Evolutionary conservation across 2,113 vertebrate genomes (phyloP).

Genomic region (Probosciger aterrimus): DNA sequence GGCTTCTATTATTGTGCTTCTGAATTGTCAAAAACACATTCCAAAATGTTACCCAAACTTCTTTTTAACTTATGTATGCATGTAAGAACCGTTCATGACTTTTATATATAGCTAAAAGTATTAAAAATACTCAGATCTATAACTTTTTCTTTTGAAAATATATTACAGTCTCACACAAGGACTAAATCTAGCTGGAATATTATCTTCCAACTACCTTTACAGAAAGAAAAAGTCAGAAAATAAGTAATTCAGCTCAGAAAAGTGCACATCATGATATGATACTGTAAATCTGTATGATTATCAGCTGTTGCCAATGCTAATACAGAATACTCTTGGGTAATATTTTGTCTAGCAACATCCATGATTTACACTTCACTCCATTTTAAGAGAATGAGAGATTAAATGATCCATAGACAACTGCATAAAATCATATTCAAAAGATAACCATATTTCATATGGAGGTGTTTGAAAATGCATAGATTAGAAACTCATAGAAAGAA

Average conservation of each 20-base stretch:
- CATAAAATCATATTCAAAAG: slow-evolving; percentile 15
- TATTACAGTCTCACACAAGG: background rate
- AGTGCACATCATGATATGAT: background rate
- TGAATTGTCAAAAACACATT: background rate
- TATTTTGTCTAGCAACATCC: background rate
- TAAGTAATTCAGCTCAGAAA: background rate
- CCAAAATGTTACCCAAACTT: background rate
- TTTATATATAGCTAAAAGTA: background rate
- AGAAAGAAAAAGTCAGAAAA: background rate
- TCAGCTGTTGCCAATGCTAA: slow-evolving; percentile 6
- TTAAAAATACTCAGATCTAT: background rate
- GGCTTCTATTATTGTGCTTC: background rate
- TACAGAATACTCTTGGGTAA: background rate
- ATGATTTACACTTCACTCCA: background rate
- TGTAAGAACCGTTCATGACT: background rate
- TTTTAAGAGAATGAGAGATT: slow-evolving; percentile 22
- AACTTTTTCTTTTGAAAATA: background rate
- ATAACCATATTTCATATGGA: background rate
- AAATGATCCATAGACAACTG: slow-evolving; percentile 38
- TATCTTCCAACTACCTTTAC: background rate
- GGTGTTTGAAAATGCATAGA: background rate
- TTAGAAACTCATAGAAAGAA: slow-evolving; percentile 14
- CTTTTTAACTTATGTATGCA: background rate
- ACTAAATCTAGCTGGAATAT: background rate
- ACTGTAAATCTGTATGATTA: slow-evolving; percentile 14